A percentile compares a stretch with the other conserved stretches of the same genome.
phyloP scores from a whole-genome alignment of 2,888 invertebrate genomes.

The Nasonia oneida region DNA sequence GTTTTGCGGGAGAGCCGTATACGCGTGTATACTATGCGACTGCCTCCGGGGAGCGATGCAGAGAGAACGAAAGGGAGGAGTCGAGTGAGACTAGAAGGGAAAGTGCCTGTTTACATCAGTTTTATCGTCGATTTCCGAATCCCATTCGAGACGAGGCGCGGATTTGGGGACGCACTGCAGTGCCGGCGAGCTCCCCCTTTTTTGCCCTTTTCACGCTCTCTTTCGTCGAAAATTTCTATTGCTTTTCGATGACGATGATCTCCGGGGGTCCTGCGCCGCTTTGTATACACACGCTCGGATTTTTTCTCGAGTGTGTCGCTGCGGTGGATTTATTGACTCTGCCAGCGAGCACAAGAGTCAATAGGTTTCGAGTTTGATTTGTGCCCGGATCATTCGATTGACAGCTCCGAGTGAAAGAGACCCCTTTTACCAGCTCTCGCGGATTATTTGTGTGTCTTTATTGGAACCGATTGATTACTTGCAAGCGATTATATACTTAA shows the following conservation, averaged over 20 bases:
- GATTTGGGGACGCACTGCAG: conserved; percentile 15
- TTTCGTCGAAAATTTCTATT: conserved; percentile 49
- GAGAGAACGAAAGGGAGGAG: conserved; percentile 53
- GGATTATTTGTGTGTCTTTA: not conserved
- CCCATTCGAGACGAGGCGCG: conserved; percentile 62
- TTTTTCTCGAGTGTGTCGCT: conserved; percentile 23
- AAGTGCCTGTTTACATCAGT: conserved; percentile 77
- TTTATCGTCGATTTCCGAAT: conserved; percentile 77
- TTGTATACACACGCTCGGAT: not conserved
- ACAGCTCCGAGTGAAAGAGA: not conserved
- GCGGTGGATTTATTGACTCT: conserved; percentile 54
- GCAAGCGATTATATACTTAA: too few species aligned
- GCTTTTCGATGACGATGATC: conserved; percentile 56
- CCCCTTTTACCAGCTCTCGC: not conserved
- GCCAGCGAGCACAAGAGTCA: conserved; percentile 28
- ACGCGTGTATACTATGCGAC: not conserved
- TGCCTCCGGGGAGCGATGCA: conserved; percentile 70
- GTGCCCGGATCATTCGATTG: conserved; percentile 34
- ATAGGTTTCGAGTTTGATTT: conserved; percentile 55
- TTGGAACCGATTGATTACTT: not conserved
- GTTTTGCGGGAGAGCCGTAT: conserved; percentile 3
- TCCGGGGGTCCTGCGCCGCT: conserved; percentile 22
- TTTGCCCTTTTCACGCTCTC: conserved; percentile 46
- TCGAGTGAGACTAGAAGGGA: conserved; percentile 70
- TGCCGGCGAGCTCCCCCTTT: conserved; percentile 16